Conservation (phyloP, 1,140 invertebrate species). For the Drosophila setifemur region DNA sequence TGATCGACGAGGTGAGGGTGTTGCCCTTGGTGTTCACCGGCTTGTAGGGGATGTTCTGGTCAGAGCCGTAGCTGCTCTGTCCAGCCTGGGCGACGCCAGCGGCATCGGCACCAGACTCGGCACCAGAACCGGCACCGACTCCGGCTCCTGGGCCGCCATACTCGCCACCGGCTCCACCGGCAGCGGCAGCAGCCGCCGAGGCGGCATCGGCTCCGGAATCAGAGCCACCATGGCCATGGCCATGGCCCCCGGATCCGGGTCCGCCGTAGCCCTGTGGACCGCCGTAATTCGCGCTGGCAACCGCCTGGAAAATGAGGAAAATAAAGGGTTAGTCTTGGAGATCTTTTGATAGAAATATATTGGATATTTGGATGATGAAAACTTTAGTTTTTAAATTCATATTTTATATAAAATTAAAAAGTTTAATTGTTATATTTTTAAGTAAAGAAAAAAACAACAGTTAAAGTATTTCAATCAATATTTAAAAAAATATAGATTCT, state of each 20-base stretch:
- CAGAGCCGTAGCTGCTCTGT: constrained; percentile 66
- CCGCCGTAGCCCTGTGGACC: constrained; percentile 48
- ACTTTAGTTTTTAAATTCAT: too few species aligned
- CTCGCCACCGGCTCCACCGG: constrained; percentile 37
- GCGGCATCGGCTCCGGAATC: constrained; percentile 44
- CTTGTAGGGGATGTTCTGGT: constrained; percentile 72
- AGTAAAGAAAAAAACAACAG: too few species aligned
- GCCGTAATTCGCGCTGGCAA: constrained; percentile 60
- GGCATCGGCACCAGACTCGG: constrained; percentile 45
- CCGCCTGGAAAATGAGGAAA: constrained; percentile 48
- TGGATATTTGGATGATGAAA: too few species aligned
- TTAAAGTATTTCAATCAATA: too few species aligned
- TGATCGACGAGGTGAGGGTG: constrained; percentile 75
- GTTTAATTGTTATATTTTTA: too few species aligned
- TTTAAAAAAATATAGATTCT: too few species aligned
- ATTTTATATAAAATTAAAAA: too few species aligned
- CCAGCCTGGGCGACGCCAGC: constrained; percentile 51
- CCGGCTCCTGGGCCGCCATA: constrained; percentile 23
- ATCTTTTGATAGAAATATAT: background rate
- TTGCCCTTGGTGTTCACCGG: constrained; percentile 75
- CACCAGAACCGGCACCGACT: constrained; percentile 32
- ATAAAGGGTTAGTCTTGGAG: background rate
- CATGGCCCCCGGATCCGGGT: constrained; percentile 39
- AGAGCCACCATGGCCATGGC: constrained; percentile 3
- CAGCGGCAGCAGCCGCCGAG: constrained; percentile 41